Evolutionary conservation across 2,888 invertebrate genomes (phyloP).

Genomic region (Automeris io): DNA sequence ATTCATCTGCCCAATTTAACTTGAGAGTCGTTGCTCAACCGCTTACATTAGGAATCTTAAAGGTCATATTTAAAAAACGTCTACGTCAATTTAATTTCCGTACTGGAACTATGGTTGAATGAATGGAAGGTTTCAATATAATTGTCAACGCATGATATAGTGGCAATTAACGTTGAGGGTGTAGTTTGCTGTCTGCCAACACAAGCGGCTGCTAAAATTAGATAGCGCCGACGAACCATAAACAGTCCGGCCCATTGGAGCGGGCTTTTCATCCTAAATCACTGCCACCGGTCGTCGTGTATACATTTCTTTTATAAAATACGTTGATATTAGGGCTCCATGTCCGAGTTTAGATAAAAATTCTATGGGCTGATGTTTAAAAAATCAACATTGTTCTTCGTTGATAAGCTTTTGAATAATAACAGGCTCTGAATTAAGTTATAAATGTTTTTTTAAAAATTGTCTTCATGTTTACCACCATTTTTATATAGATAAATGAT

Average conservation of each 20-base stretch:
- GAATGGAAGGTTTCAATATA: neutral
- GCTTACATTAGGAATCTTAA: too few species aligned
- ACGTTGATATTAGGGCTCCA: too few species aligned
- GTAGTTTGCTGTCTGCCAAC: neutral
- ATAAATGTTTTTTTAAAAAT: neutral
- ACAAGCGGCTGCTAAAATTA: slow-evolving; percentile 20
- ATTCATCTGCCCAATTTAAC: too few species aligned
- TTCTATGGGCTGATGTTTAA: too few species aligned
- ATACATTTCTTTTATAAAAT: too few species aligned
- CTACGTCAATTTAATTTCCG: neutral
- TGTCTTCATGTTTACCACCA: neutral
- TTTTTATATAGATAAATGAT: too few species aligned
- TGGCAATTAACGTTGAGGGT: neutral
- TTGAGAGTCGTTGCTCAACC: too few species aligned
- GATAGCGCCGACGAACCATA: slow-evolving; percentile 16
- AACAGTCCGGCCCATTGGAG: slow-evolving; percentile 14
- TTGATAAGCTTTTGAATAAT: neutral
- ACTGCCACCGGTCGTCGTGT: slow-evolving; percentile 4
- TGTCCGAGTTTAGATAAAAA: neutral
- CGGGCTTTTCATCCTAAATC: slow-evolving; percentile 23
- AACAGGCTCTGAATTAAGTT: neutral
- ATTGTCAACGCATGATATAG: neutral
- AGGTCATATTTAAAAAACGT: neutral
- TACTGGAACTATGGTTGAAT: neutral
- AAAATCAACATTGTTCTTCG: too few species aligned